Evolutionary conservation across 2,797 vertebrate genomes (phyloP).

Genomic region (Acipenser oxyrinchus): DNA sequence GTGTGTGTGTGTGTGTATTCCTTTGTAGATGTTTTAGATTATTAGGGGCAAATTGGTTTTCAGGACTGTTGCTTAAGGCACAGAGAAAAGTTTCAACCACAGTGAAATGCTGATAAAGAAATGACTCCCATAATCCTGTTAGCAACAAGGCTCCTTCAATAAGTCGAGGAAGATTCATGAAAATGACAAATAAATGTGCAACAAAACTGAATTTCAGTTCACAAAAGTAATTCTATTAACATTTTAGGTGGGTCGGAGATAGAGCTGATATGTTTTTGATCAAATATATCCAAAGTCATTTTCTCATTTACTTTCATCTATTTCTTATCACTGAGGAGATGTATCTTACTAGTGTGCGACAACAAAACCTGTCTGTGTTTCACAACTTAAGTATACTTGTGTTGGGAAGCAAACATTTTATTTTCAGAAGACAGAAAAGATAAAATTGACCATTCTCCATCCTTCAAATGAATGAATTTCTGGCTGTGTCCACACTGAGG

Average conservation of each 20-base stretch:
- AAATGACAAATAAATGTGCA: not conserved
- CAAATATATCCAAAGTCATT: too few relatives aligned
- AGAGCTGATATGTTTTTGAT: too few relatives aligned
- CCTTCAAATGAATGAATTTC: too few relatives aligned
- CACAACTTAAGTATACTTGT: too few relatives aligned
- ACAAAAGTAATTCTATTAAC: not conserved
- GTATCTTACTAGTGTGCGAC: too few relatives aligned
- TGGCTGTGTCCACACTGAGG: too few relatives aligned
- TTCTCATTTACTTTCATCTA: too few relatives aligned
- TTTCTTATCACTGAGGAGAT: too few relatives aligned
- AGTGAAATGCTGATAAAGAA: conserved; percentile 1
- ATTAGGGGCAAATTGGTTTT: not conserved
- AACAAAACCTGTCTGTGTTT: too few relatives aligned
- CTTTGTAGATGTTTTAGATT: not conserved
- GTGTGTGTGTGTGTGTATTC: not conserved
- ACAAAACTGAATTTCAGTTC: not conserved
- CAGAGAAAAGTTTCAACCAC: not conserved
- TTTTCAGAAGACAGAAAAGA: too few relatives aligned
- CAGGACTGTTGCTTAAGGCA: not conserved
- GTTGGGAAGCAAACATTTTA: too few relatives aligned
- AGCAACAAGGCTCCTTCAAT: not conserved
- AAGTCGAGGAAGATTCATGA: not conserved
- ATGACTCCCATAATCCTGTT: not conserved
- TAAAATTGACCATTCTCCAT: too few relatives aligned
- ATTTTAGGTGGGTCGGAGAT: not conserved